Percentiles rank a stretch among this genome's conserved stretches.
These are phyloP conservation scores for Popillia japonica DNA, from an alignment of 1,140 invertebrate species.

Conservation along the genomic window DNA sequence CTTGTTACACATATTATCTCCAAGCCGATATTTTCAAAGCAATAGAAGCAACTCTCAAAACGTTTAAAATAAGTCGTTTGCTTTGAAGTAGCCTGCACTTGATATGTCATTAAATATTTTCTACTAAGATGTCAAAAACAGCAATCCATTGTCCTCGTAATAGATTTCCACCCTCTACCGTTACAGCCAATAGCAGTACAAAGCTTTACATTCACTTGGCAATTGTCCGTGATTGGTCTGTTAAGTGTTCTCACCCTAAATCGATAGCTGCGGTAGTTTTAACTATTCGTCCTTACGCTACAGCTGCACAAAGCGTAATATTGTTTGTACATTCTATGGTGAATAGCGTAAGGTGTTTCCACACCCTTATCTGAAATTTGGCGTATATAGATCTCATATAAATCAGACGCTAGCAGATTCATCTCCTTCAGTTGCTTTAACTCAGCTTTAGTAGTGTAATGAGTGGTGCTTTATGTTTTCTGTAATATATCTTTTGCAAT, in stretches of 20 bases:
- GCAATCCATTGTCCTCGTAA: not conserved
- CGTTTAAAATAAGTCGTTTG: not conserved
- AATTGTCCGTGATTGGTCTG: not conserved
- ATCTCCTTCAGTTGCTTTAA: not conserved
- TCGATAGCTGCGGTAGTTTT: not conserved
- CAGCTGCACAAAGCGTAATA: not conserved
- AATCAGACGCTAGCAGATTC: not conserved
- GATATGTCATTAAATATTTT: slow-evolving; percentile 9
- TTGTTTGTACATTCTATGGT: not conserved
- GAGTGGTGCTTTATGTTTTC: not conserved
- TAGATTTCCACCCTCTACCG: not conserved
- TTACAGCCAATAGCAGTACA: not conserved
- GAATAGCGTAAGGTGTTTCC: not conserved
- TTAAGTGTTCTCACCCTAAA: slow-evolving; percentile 7
- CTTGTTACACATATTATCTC: no score
- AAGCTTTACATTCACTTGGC: not conserved
- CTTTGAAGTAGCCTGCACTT: slow-evolving; percentile 28
- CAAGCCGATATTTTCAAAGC: no score
- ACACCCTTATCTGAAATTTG: not conserved
- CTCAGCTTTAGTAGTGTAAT: not conserved
- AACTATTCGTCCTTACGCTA: not conserved
- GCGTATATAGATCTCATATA: not conserved
- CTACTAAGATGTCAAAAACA: not conserved
- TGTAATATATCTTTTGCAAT: not conserved
- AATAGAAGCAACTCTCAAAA: not conserved